Evolutionary conservation across 2,797 vertebrate genomes (phyloP), one percentile per base, ranked within the genome.

Genomic region (Alfaro cultratus): DNA sequence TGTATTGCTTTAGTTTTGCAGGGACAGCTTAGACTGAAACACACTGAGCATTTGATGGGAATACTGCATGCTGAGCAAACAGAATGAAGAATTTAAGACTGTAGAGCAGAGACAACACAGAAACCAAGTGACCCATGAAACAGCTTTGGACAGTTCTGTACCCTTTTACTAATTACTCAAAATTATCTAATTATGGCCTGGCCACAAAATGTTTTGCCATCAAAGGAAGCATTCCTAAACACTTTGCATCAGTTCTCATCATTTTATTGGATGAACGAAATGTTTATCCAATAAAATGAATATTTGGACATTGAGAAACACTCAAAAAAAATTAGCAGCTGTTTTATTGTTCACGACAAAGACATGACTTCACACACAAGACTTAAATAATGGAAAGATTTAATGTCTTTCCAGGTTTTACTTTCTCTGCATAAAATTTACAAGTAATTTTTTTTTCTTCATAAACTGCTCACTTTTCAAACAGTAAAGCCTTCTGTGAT

Each of bases 161-260:
- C 91, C 90, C 87, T 87, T 94, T 93, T 82, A 85, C 93, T 96
- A 96, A 96, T 96, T 96, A 93, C 88, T 95, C 92, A 89, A 89
- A 93, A 74, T 88, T 80, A 94, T 91, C 90, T 94, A 94, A 95
- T 95, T 94, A 91, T 77, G 81, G 82, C 87, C 88, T 90, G 85
- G 64, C 91, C 83, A 88, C 85, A 86, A 79, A 81, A 75, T 85
- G 83, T 88, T 91, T 88, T 75, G 77, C 74, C 60, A 80, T 79
- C 72, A 86, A 80, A 89, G 51, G 41, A 78, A 77, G 34, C 23
- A 43, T 26, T 45, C 10, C 12, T 85, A 68, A 51, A 36, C 62
- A 43, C n/a, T 74, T 68, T 43, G 49, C 21, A 36, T 21, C 1
- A 53, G 39, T 8, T 31, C 16, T 46, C 21, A 41, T 41, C 16